Evolutionary conservation across 2,797 vertebrate genomes (phyloP).

Genomic region (Microctenopoma lineatum): DNA sequence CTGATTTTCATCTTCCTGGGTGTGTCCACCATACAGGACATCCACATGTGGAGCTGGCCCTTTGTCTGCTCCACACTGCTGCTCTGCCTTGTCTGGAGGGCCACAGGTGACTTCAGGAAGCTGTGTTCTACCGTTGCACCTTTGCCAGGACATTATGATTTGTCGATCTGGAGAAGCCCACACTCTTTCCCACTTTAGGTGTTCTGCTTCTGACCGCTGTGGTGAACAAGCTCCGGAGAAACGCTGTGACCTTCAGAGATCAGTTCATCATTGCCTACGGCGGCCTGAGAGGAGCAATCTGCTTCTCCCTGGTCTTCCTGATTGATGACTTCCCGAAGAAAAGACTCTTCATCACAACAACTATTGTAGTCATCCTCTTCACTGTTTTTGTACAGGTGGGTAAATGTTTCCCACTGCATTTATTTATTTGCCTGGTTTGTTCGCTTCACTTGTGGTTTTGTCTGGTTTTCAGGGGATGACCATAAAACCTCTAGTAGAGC

Average conservation of each 20-base stretch:
- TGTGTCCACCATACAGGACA: conserved; percentile 89
- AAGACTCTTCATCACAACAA: conserved; percentile 89
- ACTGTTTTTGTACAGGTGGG: conserved; percentile 86
- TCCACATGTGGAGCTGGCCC: conserved; percentile 89
- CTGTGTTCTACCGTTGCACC: background rate
- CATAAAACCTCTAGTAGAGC: conserved; percentile 86
- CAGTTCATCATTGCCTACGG: conserved; percentile 95
- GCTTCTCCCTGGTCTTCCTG: conserved; percentile 93
- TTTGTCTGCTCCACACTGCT: conserved; percentile 91
- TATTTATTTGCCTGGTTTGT: background rate
- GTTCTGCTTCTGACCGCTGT: conserved; percentile 91
- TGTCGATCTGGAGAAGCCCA: background rate
- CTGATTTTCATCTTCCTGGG: conserved; percentile 96
- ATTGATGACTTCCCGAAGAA: conserved; percentile 86
- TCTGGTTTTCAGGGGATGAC: conserved; percentile 85
- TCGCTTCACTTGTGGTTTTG: background rate
- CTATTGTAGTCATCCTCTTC: conserved; percentile 93
- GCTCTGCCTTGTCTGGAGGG: conserved; percentile 91
- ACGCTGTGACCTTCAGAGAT: conserved; percentile 90
- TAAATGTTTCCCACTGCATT: background rate
- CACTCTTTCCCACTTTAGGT: conserved; percentile 67
- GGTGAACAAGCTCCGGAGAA: conserved; percentile 93
- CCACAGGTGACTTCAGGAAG: conserved; percentile 80
- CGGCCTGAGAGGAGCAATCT: conserved; percentile 92
- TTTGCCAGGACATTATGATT: background rate